Base-by-base conservation (phyloP, 2,888 invertebrate species). In the Temnothorax ravouxi region DNA sequence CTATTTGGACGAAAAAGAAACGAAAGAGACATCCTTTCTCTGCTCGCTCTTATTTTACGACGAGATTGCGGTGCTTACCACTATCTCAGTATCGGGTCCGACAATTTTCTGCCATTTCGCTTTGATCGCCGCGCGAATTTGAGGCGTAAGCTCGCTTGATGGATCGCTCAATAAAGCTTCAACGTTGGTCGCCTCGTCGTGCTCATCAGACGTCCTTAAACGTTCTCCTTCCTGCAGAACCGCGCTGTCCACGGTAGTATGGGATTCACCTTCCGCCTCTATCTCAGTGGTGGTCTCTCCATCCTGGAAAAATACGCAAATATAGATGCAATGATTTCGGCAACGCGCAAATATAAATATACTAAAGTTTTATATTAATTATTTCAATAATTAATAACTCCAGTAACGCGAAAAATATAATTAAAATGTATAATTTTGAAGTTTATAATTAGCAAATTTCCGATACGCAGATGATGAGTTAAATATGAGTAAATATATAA, bases 101-200 rank as follows among this genome's bases (percentile, higher is more conserved):
- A 99, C 96, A 89, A 98, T 97, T 90, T 97, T 97, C 89, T 97
- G 97, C 97, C 98, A 98, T 94, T 98, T 98, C 84, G 97, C 96
- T 93, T 96, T 96, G 85, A 99, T 97, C 34, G 97, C 97, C 54
- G 97, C 97, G 89, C 98, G 97, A 88, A 97, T 96, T 85, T 98
- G 97, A n/a, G 97, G 95, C 2, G 94, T 94, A 2, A 94, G 88
- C 52, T 94, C 94, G 71, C 92, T 92, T 18, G 93, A 93, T 21
- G 94, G 93, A 86, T 96, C 95, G 85, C 95, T 95, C 82, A 96
- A 91, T 50, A 95, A 92, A 80, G 95, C 93, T 61, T 94, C 94
- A 54, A 94, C 92, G 83, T 92, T 94, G 29, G 92, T 86, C 29
- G 91, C 95, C 89, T 97, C 97, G 84, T 97, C 97, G 18, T 97